Conservation (phyloP, 2,797 vertebrate species). For the Platalea minor region DNA sequence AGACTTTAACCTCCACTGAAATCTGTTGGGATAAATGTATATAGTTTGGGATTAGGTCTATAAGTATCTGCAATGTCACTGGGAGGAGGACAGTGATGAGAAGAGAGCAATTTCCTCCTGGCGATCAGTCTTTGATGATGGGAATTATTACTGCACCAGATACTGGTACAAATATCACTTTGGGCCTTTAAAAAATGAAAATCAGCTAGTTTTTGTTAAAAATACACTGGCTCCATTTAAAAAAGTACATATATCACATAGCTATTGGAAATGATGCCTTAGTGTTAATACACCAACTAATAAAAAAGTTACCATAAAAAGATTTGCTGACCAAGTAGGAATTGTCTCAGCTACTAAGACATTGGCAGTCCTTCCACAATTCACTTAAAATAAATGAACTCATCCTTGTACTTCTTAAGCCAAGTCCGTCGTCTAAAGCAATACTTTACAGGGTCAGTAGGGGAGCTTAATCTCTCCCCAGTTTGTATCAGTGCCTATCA, state of each 20-base stretch:
- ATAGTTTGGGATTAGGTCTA: background rate
- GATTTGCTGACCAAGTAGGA: slow-evolving; percentile 34
- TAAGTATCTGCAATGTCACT: background rate
- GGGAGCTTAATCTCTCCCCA: background rate
- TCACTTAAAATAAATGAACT: slow-evolving; percentile 49
- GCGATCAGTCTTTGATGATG: background rate
- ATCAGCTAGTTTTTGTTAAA: background rate
- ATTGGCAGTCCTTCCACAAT: slow-evolving; percentile 8
- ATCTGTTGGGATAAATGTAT: background rate
- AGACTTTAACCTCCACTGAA: background rate
- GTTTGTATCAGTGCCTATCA: background rate
- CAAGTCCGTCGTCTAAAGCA: background rate
- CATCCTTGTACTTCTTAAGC: background rate
- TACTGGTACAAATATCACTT: background rate
- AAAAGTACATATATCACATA: background rate
- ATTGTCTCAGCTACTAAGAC: background rate
- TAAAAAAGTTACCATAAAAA: background rate
- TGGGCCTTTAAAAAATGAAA: background rate
- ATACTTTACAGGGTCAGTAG: background rate
- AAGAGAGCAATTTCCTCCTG: background rate
- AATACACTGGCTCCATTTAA: background rate
- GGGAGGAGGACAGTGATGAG: background rate
- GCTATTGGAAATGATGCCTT: background rate
- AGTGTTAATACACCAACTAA: background rate
- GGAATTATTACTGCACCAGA: background rate